These are phyloP conservation scores for Colletes gigas DNA, from an alignment of 1,140 invertebrate genomes.

Conservation along the genomic window DNA sequence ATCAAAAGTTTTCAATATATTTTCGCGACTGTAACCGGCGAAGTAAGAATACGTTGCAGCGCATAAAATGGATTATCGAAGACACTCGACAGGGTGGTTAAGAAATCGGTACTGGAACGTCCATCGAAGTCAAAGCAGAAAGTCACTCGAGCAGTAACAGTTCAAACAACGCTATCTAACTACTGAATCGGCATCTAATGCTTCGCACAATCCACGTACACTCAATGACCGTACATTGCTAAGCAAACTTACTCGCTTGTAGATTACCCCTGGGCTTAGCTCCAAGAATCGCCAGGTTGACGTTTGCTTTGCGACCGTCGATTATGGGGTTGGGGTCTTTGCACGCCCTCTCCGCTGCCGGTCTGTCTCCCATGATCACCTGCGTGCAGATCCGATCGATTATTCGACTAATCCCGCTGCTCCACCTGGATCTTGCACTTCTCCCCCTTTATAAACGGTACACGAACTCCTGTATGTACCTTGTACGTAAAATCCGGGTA, in stretches of 20 bases:
- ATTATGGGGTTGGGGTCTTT: slow-evolving; percentile 99
- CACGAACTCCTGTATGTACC: background rate
- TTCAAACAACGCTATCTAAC: slow-evolving; percentile 6
- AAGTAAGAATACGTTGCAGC: too few species aligned
- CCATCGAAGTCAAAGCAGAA: background rate
- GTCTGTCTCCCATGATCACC: slow-evolving; percentile 98
- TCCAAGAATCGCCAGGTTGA: slow-evolving; percentile 98
- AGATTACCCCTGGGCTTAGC: slow-evolving; percentile 96
- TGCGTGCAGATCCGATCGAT: slow-evolving; percentile 77
- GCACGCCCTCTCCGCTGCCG: slow-evolving; percentile 96
- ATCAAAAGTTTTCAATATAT: too few species aligned
- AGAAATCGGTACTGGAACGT: background rate
- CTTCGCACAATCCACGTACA: background rate
- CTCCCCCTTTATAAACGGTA: background rate
- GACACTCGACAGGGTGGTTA: too few species aligned
- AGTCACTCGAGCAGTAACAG: background rate
- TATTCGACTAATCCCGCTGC: slow-evolving; percentile 39
- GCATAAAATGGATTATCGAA: too few species aligned
- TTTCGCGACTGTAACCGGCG: too few species aligned
- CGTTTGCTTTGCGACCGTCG: slow-evolving; percentile 98
- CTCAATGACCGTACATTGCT: slow-evolving; percentile 16
- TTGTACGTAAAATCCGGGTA: slow-evolving; percentile 5
- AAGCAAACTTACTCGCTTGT: slow-evolving; percentile 85
- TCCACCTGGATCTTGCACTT: slow-evolving; percentile 23
- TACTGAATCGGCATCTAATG: background rate